A percentile compares a stretch with the other conserved stretches of the same genome.
Evolutionary conservation across 2,888 invertebrate species (phyloP).

Genomic region (Conomelus anceps): DNA sequence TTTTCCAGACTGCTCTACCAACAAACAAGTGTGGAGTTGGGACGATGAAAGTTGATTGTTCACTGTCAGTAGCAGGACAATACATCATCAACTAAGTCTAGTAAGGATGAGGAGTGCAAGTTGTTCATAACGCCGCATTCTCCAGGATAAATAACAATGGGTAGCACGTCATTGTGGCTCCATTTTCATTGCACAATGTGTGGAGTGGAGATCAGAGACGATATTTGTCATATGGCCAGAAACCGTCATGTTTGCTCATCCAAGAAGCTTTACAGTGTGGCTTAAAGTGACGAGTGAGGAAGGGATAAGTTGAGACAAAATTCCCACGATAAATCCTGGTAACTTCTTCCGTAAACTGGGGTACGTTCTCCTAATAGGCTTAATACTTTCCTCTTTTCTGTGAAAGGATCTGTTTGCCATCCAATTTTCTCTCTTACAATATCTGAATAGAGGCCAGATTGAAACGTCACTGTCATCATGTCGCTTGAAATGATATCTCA

Average conservation of each 20-base stretch:
- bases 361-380: background rate
- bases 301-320: background rate
- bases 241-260: background rate
- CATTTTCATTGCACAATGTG: background rate
- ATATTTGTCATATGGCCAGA: background rate
- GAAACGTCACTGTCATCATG: background rate
- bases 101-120: background rate
- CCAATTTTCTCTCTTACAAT: background rate
- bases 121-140: background rate
- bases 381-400: background rate
- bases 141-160: background rate
- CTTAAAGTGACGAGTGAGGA: background rate
- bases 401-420: background rate
- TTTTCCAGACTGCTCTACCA: background rate
- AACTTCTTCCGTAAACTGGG: background rate
- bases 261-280: background rate
- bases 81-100: background rate
- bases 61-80: background rate
- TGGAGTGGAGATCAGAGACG: background rate
- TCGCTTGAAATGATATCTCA: background rate
- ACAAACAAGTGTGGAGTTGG: background rate
- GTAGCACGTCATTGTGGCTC: background rate
- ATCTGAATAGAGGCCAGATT: background rate
- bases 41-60: background rate
- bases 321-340: background rate